A percentile compares a stretch with the other conserved stretches of the same genome.
phyloP scores from a whole-genome alignment of 2,113 vertebrate species.

The Megalops atlanticus region DNA sequence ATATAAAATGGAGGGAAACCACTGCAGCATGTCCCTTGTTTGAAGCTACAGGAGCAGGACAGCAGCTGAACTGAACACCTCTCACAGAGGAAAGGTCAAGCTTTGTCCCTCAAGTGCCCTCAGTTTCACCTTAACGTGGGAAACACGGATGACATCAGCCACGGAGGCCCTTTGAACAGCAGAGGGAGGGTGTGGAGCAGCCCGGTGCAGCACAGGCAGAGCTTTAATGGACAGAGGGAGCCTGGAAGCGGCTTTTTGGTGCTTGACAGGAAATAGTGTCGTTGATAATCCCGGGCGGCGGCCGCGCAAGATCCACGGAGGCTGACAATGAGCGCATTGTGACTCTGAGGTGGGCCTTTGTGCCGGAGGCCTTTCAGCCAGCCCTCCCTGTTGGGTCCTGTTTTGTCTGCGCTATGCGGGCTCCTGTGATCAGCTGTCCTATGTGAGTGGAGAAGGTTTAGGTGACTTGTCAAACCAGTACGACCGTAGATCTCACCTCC shows the following conservation, averaged over 20 bases:
- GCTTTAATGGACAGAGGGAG: neutral
- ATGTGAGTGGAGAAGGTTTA: neutral
- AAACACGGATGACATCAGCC: neutral
- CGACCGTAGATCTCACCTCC: neutral
- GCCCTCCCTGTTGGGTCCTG: neutral
- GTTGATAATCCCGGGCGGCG: neutral
- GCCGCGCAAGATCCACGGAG: neutral
- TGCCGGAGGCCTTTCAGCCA: neutral
- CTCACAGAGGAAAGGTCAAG: neutral
- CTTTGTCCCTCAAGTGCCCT: neutral
- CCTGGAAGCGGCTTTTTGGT: neutral
- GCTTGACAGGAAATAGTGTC: neutral
- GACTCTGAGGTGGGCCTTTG: neutral
- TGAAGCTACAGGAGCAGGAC: neutral
- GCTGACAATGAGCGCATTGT: constrained; percentile 6
- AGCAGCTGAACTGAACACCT: neutral
- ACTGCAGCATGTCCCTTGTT: neutral
- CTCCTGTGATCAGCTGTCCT: neutral
- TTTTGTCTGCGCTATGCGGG: neutral
- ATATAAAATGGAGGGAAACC: no score
- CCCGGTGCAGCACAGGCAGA: neutral
- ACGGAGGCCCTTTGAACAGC: neutral
- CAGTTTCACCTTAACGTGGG: neutral
- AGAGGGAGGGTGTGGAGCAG: neutral
- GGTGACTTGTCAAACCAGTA: neutral